Evolutionary conservation across 2,797 vertebrate genomes (phyloP).

Genomic region (Tamandua tetradactyla): DNA sequence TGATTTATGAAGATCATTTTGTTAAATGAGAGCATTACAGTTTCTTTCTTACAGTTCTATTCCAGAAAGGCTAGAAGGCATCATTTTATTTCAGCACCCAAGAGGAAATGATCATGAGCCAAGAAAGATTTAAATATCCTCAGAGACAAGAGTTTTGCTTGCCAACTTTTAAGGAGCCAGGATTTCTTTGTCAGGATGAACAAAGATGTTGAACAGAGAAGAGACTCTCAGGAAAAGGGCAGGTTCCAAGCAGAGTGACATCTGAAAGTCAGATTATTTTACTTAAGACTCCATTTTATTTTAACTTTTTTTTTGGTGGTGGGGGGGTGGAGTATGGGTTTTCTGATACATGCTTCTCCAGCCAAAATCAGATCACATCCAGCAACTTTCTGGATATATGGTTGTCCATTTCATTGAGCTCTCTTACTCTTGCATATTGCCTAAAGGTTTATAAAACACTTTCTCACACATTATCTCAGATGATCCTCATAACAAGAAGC

Average conservation of each 20-base stretch:
- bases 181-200: slow-evolving; percentile 70
- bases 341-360: neutral
- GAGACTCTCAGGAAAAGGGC: slow-evolving; percentile 47
- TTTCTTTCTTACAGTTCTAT: slow-evolving; percentile 55
- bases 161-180: slow-evolving; percentile 63
- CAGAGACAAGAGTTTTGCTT: slow-evolving; percentile 59
- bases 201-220: slow-evolving; percentile 58
- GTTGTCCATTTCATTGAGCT: neutral
- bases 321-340: neutral
- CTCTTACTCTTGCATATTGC: neutral
- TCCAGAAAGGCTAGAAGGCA: slow-evolving; percentile 70
- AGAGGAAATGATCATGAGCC: slow-evolving; percentile 67
- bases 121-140: slow-evolving; percentile 75
- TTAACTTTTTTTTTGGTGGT: neutral
- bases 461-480: neutral
- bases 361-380: neutral
- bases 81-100: slow-evolving; percentile 67
- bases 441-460: neutral
- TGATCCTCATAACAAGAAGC: neutral
- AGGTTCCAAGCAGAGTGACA: neutral
- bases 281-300: neutral
- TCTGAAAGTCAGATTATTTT: slow-evolving; percentile 39
- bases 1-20: slow-evolving; percentile 60
- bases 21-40: slow-evolving; percentile 37
- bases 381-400: neutral